Conservation (phyloP, 1,140 invertebrate species). For the Nebria ingens region DNA sequence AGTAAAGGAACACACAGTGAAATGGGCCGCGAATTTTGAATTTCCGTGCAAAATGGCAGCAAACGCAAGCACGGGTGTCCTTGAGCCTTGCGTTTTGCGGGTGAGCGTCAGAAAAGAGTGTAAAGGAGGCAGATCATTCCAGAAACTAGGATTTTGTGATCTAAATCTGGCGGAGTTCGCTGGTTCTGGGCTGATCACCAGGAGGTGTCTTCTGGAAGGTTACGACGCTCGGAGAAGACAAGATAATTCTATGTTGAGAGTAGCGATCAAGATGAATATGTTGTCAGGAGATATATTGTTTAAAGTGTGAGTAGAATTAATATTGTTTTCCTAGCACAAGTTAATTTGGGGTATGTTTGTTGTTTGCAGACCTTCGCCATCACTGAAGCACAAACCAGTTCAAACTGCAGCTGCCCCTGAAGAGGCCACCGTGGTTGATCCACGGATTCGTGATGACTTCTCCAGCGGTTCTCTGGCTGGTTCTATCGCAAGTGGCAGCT, state of each 20-base stretch:
- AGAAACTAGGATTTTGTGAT: conserved; percentile 95
- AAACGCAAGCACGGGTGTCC: conserved; percentile 83
- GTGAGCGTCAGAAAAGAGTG: conserved; percentile 92
- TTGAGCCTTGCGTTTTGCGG: conserved; percentile 83
- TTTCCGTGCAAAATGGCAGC: conserved; percentile 96
- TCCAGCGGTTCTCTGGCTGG: conserved; percentile 43
- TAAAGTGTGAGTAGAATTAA: conserved; percentile 75
- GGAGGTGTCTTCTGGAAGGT: conserved; percentile 84
- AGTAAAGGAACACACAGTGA: conserved; percentile 83
- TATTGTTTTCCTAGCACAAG: not conserved
- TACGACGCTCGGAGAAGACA: conserved; percentile 84
- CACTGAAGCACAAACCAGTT: conserved; percentile 48
- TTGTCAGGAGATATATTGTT: conserved; percentile 92
- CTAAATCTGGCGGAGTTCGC: conserved; percentile 94
- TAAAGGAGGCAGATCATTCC: conserved; percentile 42
- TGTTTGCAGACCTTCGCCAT: conserved; percentile 51
- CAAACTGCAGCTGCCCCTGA: conserved; percentile 21
- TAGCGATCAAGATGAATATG: conserved; percentile 88
- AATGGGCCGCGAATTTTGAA: conserved; percentile 81
- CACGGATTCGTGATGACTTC: conserved; percentile 24
- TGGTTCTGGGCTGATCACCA: conserved; percentile 73
- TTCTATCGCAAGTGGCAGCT: conserved; percentile 63
- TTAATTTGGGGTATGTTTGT: conserved; percentile 13
- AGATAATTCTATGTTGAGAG: conserved; percentile 89
- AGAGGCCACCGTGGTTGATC: conserved; percentile 22